These are phyloP conservation scores for Heliconius charithonia DNA, from an alignment of 2,888 invertebrate species.

Conservation along the genomic window DNA sequence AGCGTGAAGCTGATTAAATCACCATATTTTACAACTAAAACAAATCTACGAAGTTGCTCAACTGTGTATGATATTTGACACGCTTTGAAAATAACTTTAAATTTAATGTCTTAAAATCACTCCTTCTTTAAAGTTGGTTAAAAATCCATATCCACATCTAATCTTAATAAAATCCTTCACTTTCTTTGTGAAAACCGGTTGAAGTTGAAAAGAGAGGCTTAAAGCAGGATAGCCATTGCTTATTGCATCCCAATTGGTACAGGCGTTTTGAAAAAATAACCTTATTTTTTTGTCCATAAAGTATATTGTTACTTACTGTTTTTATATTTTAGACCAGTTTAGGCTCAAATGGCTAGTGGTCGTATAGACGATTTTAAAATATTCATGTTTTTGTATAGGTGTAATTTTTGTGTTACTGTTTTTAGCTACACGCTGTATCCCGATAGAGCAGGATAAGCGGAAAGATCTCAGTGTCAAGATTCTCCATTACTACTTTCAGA, in stretches of 20 bases:
- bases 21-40: too few species aligned
- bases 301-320: neutral
- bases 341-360: neutral
- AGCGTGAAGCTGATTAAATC: too few species aligned
- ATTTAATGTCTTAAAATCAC: neutral
- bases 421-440: neutral
- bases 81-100: neutral
- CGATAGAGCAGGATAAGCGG: neutral
- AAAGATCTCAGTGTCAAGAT: neutral
- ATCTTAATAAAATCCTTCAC: conserved; percentile 42
- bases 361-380: conserved; percentile 9
- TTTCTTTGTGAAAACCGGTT: conserved; percentile 36
- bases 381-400: neutral
- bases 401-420: neutral
- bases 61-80: too few species aligned
- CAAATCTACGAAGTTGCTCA: too few species aligned
- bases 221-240: conserved; percentile 9
- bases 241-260: conserved; percentile 1
- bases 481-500: neutral
- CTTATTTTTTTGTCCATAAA: neutral
- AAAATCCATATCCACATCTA: conserved; percentile 37
- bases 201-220: conserved; percentile 7
- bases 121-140: neutral
- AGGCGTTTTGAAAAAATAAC: neutral
- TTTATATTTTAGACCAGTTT: conserved; percentile 8